Conservation (phyloP, 2,113 vertebrate genomes). For the Tachycineta bicolor region DNA sequence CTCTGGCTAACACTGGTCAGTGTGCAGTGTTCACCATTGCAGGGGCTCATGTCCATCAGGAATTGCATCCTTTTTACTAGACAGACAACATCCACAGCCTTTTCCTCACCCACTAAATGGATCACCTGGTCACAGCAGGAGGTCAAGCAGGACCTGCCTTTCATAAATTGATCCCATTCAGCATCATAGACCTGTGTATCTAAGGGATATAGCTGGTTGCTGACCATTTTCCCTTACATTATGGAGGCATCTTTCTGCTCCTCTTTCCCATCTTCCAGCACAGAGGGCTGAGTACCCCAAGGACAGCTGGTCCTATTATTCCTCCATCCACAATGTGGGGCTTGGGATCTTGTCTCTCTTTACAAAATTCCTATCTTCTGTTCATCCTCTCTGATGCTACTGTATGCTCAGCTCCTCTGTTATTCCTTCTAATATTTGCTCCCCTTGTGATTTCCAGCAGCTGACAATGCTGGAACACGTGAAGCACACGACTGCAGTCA, state of each 20-base stretch:
- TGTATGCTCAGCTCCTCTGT: background rate
- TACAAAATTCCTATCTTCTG: background rate
- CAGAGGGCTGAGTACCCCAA: fast-evolving
- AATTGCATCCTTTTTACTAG: background rate
- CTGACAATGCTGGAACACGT: fast-evolving
- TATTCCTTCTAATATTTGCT: background rate
- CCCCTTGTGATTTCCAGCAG: background rate
- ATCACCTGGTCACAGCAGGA: background rate
- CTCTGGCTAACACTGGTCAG: background rate
- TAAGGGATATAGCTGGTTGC: background rate
- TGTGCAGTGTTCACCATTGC: background rate
- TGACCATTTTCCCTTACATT: background rate
- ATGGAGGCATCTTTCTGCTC: background rate
- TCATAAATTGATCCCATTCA: background rate
- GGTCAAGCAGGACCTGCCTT: background rate
- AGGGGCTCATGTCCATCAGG: background rate
- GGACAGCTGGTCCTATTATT: background rate
- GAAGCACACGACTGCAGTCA: background rate
- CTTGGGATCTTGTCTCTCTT: background rate
- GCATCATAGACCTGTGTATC: background rate
- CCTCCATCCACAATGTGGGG: background rate
- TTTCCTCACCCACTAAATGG: background rate
- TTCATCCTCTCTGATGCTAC: background rate
- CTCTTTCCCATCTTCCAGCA: background rate
- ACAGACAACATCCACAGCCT: background rate